Evolutionary conservation across 2,797 vertebrate species (phyloP).

Genomic region (Nannoperca obscura): DNA sequence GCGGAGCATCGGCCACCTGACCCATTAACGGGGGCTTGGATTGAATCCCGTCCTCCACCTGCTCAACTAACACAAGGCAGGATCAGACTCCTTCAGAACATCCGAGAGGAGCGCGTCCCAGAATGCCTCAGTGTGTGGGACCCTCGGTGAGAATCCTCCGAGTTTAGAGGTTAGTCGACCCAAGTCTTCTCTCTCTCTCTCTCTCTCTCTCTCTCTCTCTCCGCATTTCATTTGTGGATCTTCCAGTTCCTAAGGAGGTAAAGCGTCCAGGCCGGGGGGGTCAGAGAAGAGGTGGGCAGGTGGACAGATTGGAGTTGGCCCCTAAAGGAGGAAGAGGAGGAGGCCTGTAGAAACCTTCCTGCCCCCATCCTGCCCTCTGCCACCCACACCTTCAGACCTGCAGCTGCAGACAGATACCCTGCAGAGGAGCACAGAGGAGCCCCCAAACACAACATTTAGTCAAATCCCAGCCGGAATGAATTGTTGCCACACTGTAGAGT

Average conservation of each 20-base stretch:
- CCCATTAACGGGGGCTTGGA: conserved; percentile 8
- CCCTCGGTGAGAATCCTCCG: conserved; percentile 11
- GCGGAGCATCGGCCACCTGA: conserved; percentile 9
- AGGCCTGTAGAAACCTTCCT: conserved; percentile 62
- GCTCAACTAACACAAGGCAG: conserved; percentile 28
- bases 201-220: conserved; percentile 11
- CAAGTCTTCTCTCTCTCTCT: conserved; percentile 20
- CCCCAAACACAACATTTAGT: background rate
- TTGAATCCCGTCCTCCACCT: conserved; percentile 16
- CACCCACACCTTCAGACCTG: conserved; percentile 72
- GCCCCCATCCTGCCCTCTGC: conserved; percentile 69
- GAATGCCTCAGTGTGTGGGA: background rate
- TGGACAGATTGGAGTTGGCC: conserved; percentile 40
- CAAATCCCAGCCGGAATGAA: background rate
- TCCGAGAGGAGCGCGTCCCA: conserved; percentile 4
- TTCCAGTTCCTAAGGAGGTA: conserved; percentile 88
- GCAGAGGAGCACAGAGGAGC: conserved; percentile 29
- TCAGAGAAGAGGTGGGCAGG: conserved; percentile 53
- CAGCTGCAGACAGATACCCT: conserved; percentile 76
- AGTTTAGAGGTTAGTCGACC: conserved; percentile 42
- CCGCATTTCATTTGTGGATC: conserved; percentile 82
- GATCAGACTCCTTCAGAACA: conserved; percentile 20
- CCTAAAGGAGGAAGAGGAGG: conserved; percentile 34
- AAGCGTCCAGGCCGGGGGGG: conserved; percentile 73
- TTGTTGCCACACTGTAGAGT: background rate